A percentile compares a stretch with the other conserved stretches of the same genome.
Evolutionary conservation across 37 sponge, comb jelly and placozoan species (phyloP).

Genomic region (Axinella damicornis): DNA sequence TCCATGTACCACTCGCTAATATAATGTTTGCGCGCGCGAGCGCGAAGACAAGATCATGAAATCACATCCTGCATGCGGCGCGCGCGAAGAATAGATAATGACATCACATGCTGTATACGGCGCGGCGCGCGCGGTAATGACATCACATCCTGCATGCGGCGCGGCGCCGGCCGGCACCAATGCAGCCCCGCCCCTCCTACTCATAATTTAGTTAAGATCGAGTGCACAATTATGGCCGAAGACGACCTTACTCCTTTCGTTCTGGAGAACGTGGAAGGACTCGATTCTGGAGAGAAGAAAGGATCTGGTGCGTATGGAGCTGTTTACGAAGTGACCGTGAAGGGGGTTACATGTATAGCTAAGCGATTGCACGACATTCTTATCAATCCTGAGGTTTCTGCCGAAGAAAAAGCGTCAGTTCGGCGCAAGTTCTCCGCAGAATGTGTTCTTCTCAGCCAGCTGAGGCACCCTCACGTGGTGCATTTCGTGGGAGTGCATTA

Average conservation of each 20-base stretch:
- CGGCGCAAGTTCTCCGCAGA: slow-evolving; percentile 18
- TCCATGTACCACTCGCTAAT: too few relatives aligned
- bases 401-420: not conserved
- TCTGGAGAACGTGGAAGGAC: slow-evolving; percentile 4
- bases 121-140: too few relatives aligned
- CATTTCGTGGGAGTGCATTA: slow-evolving; percentile 31
- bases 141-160: too few relatives aligned
- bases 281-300: not conserved
- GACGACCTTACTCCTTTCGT: not conserved
- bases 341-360: slow-evolving; percentile 18
- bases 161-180: too few relatives aligned
- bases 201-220: too few relatives aligned
- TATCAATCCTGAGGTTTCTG: not conserved
- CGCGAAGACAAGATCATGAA: too few relatives aligned
- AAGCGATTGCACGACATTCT: slow-evolving; percentile 19
- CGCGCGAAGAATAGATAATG: too few relatives aligned
- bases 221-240: too few relatives aligned
- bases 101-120: too few relatives aligned
- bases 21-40: too few relatives aligned
- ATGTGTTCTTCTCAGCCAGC: slow-evolving; percentile 10
- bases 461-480: slow-evolving; percentile 40
- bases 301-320: slow-evolving; percentile 34
- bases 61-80: too few relatives aligned
- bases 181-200: too few relatives aligned
- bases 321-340: slow-evolving; percentile 11